A percentile compares a stretch with the other conserved stretches of the same genome.
phyloP scores from a whole-genome alignment of 2,113 vertebrate genomes.

The Aramus guarauna region DNA sequence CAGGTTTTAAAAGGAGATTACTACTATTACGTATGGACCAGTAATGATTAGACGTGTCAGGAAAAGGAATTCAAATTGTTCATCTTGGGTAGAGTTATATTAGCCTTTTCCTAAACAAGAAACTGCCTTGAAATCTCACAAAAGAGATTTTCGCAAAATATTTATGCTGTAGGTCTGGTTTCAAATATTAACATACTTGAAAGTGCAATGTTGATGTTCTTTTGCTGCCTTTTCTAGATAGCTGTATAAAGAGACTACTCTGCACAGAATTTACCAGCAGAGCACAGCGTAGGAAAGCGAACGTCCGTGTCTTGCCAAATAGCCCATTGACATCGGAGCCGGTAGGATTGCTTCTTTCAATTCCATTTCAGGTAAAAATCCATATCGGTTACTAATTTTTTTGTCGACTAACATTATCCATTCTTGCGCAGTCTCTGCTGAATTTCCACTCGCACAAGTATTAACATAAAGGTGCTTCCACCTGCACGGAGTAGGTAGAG shows the following conservation, averaged over 20 bases:
- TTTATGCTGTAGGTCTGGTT: background rate
- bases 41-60: background rate
- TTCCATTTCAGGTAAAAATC: background rate
- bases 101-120: background rate
- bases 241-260: background rate
- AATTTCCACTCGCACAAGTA: background rate
- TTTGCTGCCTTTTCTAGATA: background rate
- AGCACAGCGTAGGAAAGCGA: background rate
- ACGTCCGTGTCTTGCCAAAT: rapidly evolving
- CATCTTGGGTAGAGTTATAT: background rate
- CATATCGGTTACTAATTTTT: background rate
- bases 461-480: background rate
- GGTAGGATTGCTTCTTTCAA: background rate
- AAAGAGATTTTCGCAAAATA: background rate
- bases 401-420: background rate
- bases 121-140: background rate
- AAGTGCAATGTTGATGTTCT: background rate
- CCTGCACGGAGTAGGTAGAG: background rate
- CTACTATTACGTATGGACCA: background rate
- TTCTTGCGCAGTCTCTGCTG: background rate
- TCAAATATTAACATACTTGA: background rate
- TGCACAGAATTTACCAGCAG: background rate
- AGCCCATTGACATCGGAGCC: background rate
- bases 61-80: background rate
- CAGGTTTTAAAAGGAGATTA: background rate